phyloP scores from a whole-genome alignment of 1,140 invertebrate genomes.

The Zaprionus ghesquierei region DNA sequence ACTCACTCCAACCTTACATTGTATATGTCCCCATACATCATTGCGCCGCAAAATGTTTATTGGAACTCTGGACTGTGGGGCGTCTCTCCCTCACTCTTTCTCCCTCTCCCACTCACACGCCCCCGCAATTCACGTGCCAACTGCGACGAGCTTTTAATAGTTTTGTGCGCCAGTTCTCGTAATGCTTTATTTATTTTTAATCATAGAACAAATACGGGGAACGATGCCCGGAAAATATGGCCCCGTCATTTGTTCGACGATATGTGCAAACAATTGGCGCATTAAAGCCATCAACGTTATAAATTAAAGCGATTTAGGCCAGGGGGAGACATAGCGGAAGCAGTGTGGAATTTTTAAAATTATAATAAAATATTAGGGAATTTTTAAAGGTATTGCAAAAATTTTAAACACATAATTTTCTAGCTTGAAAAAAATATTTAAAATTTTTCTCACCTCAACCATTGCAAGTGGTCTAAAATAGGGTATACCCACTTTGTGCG shows the following conservation, averaged over 20 bases:
- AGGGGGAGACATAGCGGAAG: background rate
- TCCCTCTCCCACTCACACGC: background rate
- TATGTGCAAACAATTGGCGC: slow-evolving; percentile 76
- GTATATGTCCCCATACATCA: slow-evolving; percentile 66
- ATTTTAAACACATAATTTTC: too few relatives aligned
- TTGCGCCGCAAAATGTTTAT: slow-evolving; percentile 75
- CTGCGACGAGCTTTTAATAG: slow-evolving; percentile 70
- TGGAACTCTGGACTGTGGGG: slow-evolving; percentile 21
- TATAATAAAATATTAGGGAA: too few relatives aligned
- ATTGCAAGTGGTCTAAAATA: too few relatives aligned
- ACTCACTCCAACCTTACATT: background rate
- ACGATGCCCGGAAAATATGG: slow-evolving; percentile 56
- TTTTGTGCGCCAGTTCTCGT: slow-evolving; percentile 63
- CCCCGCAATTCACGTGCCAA: background rate
- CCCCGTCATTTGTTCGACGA: slow-evolving; percentile 73
- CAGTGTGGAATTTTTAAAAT: too few relatives aligned
- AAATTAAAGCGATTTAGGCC: slow-evolving; percentile 49
- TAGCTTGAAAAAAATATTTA: too few relatives aligned
- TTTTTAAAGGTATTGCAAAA: too few relatives aligned
- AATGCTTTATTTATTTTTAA: slow-evolving; percentile 80
- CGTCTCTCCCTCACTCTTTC: background rate
- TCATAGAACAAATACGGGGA: slow-evolving; percentile 72
- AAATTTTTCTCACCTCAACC: too few relatives aligned
- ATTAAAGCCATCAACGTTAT: slow-evolving; percentile 60
- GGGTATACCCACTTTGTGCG: too few relatives aligned